Base-by-base conservation (phyloP, 1,140 invertebrate genomes). In the Cydia pomonella region DNA sequence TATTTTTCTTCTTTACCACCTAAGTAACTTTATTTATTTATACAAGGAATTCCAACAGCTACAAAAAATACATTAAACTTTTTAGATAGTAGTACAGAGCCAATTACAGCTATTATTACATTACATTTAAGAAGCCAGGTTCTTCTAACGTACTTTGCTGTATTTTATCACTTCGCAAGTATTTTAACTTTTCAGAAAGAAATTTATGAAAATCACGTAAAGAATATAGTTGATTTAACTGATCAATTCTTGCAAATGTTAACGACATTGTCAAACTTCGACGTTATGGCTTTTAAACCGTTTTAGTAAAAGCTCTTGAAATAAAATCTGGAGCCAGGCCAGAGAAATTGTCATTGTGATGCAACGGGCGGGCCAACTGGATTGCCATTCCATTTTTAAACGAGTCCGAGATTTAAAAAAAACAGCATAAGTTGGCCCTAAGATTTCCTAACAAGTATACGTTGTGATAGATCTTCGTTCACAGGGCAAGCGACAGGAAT, bases 281-380 rank as follows among this genome's bases (percentile, higher is more conserved):
- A 38, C 64, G 27, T 69, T 69, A 69, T 69, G 10, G 64, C 64
- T 69, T 69, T 69, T 69, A 69, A 69, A 69, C 64, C 27, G 64
- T 69, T 69, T 41, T 69, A 38, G 64, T 41, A 33, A 10, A 33
- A 69, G 64, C 29, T 29, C 64, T 69, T 69, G 33, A 69, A 69
- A 69, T 69, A 41, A 69, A 69, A 69, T 69, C 64, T 69, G 64
- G 64, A 69, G 6, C 13, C 27, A 16, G 27, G 64, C 64, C 64
- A 69, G 64, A 41, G 64, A n/a, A 38, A 69, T 69, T 69, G 64
- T 69, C 27, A 69, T 69, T 69, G 64, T 69, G n/a, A 69, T 69
- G 33, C 64, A 38, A 38, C 64, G 64, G 29, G 5, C 29, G 16
- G 29, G 64, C 64, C 33, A 69, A 69, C 64, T 38, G 64, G 18